Conservation (phyloP, 2,888 invertebrate species). For the Agriopis aurantiaria region DNA sequence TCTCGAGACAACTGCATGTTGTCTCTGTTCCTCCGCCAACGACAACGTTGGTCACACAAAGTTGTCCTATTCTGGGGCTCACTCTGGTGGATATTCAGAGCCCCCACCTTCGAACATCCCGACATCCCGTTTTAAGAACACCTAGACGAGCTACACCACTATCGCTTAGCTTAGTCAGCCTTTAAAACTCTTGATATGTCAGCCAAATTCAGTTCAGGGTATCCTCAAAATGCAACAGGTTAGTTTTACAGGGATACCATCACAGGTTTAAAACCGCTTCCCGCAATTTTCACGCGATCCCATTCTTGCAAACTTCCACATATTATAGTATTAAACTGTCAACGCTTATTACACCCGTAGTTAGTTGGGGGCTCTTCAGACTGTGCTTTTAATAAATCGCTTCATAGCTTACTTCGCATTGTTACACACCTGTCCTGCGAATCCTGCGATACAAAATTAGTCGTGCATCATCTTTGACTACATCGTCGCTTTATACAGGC, state of each 20-base stretch:
- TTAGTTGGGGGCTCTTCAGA: not conserved
- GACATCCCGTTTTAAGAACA: no score
- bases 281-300: constrained; percentile 24
- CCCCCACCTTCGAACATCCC: no score
- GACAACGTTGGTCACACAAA: no score
- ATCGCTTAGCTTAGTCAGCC: not conserved
- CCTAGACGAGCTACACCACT: no score
- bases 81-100: no score
- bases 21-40: no score
- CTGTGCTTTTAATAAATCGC: not conserved
- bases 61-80: no score
- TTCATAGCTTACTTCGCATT: not conserved
- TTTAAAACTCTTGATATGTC: not conserved
- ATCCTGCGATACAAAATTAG: no score
- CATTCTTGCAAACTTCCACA: constrained; percentile 47
- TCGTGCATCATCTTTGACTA: no score
- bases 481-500: no score
- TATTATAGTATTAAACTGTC: constrained; percentile 33
- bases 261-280: not conserved
- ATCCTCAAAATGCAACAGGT: constrained; percentile 8
- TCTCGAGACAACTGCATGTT: no score
- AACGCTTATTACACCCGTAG: constrained; percentile 25
- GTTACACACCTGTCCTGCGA: no score
- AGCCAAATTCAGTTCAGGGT: not conserved
- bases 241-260: not conserved